phyloP scores from a whole-genome alignment of 2,888 invertebrate species.

The Zootermopsis nevadensis region DNA sequence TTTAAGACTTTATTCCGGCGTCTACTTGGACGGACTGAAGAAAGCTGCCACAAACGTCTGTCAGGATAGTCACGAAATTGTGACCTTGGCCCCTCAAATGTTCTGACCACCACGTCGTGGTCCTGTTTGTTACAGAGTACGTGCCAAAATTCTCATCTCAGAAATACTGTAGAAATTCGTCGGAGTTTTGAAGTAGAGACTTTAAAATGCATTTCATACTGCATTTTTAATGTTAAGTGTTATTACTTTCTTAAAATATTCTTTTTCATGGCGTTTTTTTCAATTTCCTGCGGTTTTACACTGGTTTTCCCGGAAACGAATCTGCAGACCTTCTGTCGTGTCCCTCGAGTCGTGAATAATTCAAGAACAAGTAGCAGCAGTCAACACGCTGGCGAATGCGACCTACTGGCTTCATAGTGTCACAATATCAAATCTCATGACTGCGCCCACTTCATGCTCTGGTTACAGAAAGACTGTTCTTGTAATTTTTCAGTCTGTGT shows the following conservation, averaged over 20 bases:
- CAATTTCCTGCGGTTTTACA: conserved; percentile 3
- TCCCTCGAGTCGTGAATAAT: conserved; percentile 27
- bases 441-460: not conserved
- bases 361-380: not conserved
- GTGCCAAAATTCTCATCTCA: not conserved
- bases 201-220: not conserved
- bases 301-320: conserved; percentile 21
- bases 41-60: no score
- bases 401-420: not conserved
- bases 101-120: no score
- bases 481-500: not conserved
- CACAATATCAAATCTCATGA: conserved; percentile 29
- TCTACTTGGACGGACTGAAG: no score
- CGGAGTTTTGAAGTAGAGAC: not conserved
- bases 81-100: no score
- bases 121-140: no score
- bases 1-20: no score
- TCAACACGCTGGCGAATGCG: not conserved
- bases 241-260: not conserved
- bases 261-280: not conserved
- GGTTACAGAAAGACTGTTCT: not conserved
- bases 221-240: conserved; percentile 10
- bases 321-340: conserved; percentile 3
- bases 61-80: no score
- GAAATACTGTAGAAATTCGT: not conserved